These are phyloP conservation scores for Menidia beryllina DNA, from an alignment of 2,113 vertebrate genomes.

Conservation along the genomic window DNA sequence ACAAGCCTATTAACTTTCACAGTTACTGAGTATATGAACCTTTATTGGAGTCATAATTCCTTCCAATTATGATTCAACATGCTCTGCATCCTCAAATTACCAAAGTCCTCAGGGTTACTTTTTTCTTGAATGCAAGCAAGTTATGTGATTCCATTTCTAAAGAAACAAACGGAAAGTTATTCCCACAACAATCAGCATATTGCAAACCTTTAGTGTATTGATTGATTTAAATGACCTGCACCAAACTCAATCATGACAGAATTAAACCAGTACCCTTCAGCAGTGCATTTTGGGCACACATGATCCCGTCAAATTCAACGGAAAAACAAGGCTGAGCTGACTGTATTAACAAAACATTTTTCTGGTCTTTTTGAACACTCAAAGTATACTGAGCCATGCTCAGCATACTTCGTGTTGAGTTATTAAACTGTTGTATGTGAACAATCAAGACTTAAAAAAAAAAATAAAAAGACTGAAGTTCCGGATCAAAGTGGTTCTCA, in stretches of 20 bases:
- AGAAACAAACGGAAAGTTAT: too few relatives aligned
- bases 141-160: not conserved
- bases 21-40: not conserved
- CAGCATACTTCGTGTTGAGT: too few relatives aligned
- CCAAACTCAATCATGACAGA: not conserved
- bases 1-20: not conserved
- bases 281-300: not conserved
- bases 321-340: too few relatives aligned
- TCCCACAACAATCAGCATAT: not conserved
- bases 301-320: too few relatives aligned
- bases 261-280: not conserved
- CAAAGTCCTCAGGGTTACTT: not conserved
- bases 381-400: too few relatives aligned
- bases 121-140: not conserved
- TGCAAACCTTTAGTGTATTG: not conserved
- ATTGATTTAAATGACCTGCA: not conserved
- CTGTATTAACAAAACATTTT: too few relatives aligned
- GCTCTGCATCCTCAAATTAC: not conserved
- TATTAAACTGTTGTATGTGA: too few relatives aligned
- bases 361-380: not conserved
- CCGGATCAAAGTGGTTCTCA: too few relatives aligned
- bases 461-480: too few relatives aligned
- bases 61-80: not conserved
- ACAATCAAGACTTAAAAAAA: too few relatives aligned
- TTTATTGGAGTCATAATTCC: not conserved